phyloP scores from a whole-genome alignment of 2,888 invertebrate species.

The Dicyrtoma fusca region DNA sequence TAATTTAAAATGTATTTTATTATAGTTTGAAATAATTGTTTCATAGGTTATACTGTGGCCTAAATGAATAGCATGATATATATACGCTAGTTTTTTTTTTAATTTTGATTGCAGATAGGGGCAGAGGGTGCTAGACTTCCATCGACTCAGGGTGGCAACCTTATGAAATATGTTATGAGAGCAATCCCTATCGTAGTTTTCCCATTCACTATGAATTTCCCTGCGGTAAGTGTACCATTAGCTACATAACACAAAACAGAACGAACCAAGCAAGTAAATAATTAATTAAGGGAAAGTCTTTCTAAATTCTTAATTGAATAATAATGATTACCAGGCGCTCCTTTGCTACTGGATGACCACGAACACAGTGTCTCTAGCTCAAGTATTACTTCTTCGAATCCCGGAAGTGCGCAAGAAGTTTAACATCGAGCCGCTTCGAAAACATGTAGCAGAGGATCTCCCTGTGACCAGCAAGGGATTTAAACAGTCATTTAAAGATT shows the following conservation, averaged over 20 bases:
- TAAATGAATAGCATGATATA: background rate
- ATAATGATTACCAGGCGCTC: slow-evolving; percentile 67
- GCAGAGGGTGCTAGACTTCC: slow-evolving; percentile 72
- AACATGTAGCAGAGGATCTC: slow-evolving; percentile 64
- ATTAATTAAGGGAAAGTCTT: no score
- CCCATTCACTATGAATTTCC: slow-evolving; percentile 85
- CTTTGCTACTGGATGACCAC: slow-evolving; percentile 87
- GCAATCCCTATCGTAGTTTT: slow-evolving; percentile 78
- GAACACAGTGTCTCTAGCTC: slow-evolving; percentile 80
- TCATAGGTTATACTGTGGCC: no score
- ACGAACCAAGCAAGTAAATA: no score
- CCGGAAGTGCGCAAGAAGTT: slow-evolving; percentile 75
- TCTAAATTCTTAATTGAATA: no score
- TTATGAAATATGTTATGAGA: slow-evolving; percentile 75
- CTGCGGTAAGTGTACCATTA: slow-evolving; percentile 74
- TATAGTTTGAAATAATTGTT: no score
- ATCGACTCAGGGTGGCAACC: slow-evolving; percentile 59
- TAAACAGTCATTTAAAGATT: slow-evolving; percentile 75
- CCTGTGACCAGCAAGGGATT: slow-evolving; percentile 77
- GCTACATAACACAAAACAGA: no score
- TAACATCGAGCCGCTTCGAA: slow-evolving; percentile 70
- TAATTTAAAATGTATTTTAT: no score
- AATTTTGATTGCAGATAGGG: slow-evolving; percentile 65
- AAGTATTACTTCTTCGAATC: slow-evolving; percentile 76
- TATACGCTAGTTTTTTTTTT: background rate